Base-by-base conservation (phyloP, 1,140 invertebrate species). In the Oryzaephilus surinamensis region DNA sequence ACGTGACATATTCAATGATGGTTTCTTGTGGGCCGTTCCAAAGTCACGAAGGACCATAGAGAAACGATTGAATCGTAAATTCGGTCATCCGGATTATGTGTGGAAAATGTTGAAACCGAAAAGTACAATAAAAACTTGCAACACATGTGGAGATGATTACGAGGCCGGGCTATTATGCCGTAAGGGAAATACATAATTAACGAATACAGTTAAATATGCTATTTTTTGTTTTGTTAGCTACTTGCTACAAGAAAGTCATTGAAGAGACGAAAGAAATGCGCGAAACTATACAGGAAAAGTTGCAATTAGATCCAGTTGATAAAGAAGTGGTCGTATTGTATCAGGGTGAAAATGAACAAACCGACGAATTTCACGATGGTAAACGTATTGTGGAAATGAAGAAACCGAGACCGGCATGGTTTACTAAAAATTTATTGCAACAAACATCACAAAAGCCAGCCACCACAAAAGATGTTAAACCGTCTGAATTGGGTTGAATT, bases 321-420 rank as follows among this genome's bases (percentile, higher is more conserved):
- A 69, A 85, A 57, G 84, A 92, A 62, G 80, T 94, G 2, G 65
- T 87, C 28, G 78, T 92, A 4, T 55, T 91, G 1, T 94, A 92
- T 61, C 70, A 89, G 56, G 79, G 79, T 34, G 89, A 93, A 61
- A 75, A 71, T 12, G 62, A 74, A 19, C 53, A 69, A 41, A 38
- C 58, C 2, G 46, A 60, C 4, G 61, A 74, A 33, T 71, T 65
- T 43, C 71, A 67, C 54, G 65, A 75, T 50, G 70, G 72, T 4
- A 81, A 83, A 58, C 64, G 74, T 43, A 68, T 88, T 32, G 68
- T 89, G 2, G 82, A 90, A 67, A 67, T 88, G 55, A 61, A 74
- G 24, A 84, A 79, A 58, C 66, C 74, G 40, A 64, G 84, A 38
- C 85, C 86, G 12, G 47, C 66, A 15, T 89, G 84, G 84, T 90